Evolutionary conservation across 2,888 invertebrate species (phyloP), one percentile per base, ranked within the genome.

Genomic region (Limenitis camilla): DNA sequence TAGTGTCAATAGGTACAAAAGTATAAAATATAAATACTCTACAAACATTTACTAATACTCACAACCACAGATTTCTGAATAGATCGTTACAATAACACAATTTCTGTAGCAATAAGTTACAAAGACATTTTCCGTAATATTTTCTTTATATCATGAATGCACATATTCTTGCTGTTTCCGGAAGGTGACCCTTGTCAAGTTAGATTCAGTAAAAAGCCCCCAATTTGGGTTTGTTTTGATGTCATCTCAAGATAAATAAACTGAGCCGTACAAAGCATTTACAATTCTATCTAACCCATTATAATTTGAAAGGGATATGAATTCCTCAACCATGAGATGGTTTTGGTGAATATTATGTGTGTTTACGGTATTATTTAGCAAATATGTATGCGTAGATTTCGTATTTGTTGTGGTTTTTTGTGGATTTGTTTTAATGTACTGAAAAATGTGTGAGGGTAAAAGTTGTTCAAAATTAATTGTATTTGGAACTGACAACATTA

Each of bases 141-240:
- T 40, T 44, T 39, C 38, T 43, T 40, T 33, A 50, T 43, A 50
- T 11, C 33, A 28, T 29, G 30, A 29, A 44, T 39, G 45, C 19
- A 40, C 38, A 43, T 30, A 44, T 50, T 29, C 32, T 43, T 32
- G 39, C 43, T 48, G 27, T 48, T 48, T 43, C 43, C 47, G 33
- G 32, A 58, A 70, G 70, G 71, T 68, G 72, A 82, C 81, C 81
- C 80, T 78, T 79, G 76, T 82, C 81, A 81, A 69, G 71, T 68
- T 69, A 78, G 79, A 81, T 79, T 78, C 81, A 76, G 76, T 72
- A 76, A 74, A 81, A 78, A 76, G 72, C 68, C 77, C 71, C 75
- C 78, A 78, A 81, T 81, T 80, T 77, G 74, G 74, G 73, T 70
- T 66, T 76, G 71, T 80, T 78, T 77, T 75, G 75, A 75, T 75